Percentiles rank a stretch among this genome's conserved stretches.
phyloP scores from a whole-genome alignment of 2,113 vertebrate genomes.

The Psittacus erithacus region DNA sequence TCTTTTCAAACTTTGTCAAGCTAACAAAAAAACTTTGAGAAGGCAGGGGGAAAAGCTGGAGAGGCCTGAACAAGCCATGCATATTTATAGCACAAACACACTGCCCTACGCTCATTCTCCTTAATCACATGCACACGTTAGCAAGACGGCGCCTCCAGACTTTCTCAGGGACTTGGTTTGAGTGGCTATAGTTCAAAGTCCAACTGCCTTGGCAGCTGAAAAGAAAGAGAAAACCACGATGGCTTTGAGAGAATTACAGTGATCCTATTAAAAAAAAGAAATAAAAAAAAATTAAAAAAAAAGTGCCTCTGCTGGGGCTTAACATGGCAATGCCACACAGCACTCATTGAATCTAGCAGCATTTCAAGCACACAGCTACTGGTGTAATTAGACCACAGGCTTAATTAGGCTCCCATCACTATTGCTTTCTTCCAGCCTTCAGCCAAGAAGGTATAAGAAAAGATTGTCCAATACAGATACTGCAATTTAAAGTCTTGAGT shows the following conservation, averaged over 20 bases:
- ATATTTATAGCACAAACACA: slow-evolving; percentile 43
- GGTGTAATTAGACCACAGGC: slow-evolving; percentile 37
- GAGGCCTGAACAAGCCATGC: not conserved
- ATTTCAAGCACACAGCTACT: slow-evolving; percentile 37
- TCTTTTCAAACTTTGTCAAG: not conserved
- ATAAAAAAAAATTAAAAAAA: not conserved
- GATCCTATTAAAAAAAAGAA: slow-evolving; percentile 28
- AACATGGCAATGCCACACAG: slow-evolving; percentile 35
- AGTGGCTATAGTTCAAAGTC: slow-evolving; percentile 49
- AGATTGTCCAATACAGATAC: slow-evolving; percentile 50
- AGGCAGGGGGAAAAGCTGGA: not conserved
- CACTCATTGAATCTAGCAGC: slow-evolving; percentile 1
- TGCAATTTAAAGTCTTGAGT: slow-evolving; percentile 36
- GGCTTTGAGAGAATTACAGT: slow-evolving; percentile 50
- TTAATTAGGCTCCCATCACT: slow-evolving; percentile 57
- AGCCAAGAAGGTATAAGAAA: slow-evolving; percentile 50
- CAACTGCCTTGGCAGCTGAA: slow-evolving; percentile 42
- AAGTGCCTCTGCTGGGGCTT: slow-evolving; percentile 16
- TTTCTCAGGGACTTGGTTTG: slow-evolving; percentile 9
- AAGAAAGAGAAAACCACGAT: slow-evolving; percentile 28
- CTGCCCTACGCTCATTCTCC: not conserved
- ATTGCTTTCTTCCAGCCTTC: slow-evolving; percentile 42
- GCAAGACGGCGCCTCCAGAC: not conserved
- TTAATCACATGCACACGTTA: slow-evolving; percentile 17
- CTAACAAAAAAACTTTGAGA: not conserved